Evolutionary conservation across 2,888 invertebrate genomes (phyloP).

Genomic region (Dynastes tityus): DNA sequence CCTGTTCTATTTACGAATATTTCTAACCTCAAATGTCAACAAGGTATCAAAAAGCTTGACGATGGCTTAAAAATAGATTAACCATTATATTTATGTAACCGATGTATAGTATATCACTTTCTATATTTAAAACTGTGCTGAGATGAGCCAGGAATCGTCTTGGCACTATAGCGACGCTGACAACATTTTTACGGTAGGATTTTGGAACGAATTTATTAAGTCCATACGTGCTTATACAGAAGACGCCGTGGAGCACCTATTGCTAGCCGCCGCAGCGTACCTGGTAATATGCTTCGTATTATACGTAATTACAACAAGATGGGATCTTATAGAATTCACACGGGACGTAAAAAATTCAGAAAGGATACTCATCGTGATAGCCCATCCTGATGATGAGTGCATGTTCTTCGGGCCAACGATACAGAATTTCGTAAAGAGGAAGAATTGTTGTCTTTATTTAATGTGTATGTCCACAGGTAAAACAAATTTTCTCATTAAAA

Average conservation of each 20-base stretch:
- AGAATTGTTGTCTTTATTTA: constrained; percentile 81
- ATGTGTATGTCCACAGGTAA: constrained; percentile 90
- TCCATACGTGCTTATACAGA: constrained; percentile 67
- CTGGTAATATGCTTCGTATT: constrained; percentile 73
- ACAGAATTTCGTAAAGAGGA: constrained; percentile 77
- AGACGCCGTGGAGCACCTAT: constrained; percentile 74
- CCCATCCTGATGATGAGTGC: constrained; percentile 99
- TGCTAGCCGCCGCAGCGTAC: constrained; percentile 72
- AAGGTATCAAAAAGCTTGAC: constrained; percentile 26
- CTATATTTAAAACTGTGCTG: constrained; percentile 63
- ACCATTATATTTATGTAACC: constrained; percentile 53
- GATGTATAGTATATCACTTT: constrained; percentile 60
- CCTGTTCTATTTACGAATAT: constrained; percentile 15
- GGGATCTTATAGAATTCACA: constrained; percentile 72
- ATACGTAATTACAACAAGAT: constrained; percentile 65
- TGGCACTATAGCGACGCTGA: constrained; percentile 59
- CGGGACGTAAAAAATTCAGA: constrained; percentile 72
- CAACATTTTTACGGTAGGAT: constrained; percentile 34
- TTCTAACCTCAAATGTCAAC: constrained; percentile 52
- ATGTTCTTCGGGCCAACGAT: constrained; percentile 99
- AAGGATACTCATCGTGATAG: constrained; percentile 86
- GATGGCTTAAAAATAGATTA: constrained; percentile 47
- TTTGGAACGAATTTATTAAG: constrained; percentile 47
- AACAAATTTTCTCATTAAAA: background rate
- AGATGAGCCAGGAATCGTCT: constrained; percentile 64